Evolutionary conservation across 2,888 invertebrate genomes (phyloP).

Genomic region (Sarcophaga subvicina): DNA sequence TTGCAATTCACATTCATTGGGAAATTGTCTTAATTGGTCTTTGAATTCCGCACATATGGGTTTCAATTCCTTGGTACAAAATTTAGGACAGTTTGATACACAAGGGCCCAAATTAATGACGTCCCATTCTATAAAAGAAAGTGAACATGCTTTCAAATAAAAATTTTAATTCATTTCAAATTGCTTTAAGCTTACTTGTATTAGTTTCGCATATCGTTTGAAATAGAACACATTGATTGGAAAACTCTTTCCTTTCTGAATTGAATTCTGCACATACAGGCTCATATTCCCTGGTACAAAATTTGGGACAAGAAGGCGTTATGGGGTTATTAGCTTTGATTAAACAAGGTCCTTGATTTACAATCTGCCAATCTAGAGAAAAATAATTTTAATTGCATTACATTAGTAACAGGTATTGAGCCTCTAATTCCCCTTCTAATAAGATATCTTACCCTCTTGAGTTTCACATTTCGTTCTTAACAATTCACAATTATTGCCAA

Average conservation of each 20-base stretch:
- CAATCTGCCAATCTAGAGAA: conserved; percentile 7
- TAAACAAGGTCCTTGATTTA: conserved; percentile 13
- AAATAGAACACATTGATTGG: conserved; percentile 17
- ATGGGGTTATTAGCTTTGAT: too few relatives aligned
- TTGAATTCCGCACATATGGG: conserved; percentile 36
- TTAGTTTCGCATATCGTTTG: conserved; percentile 19
- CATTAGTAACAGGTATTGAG: too few relatives aligned
- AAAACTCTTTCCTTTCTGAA: background rate
- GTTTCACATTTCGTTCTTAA: background rate
- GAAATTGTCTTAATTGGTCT: conserved; percentile 15
- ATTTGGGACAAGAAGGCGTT: background rate
- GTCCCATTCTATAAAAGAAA: conserved; percentile 26
- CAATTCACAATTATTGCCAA: conserved; percentile 54
- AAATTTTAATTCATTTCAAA: background rate
- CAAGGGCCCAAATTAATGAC: conserved; percentile 18
- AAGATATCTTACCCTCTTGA: conserved; percentile 23
- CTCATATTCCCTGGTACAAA: conserved; percentile 12
- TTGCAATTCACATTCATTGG: conserved; percentile 11
- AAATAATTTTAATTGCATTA: background rate
- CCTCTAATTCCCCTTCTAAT: background rate
- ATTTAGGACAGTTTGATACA: background rate
- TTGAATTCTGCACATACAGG: conserved; percentile 23
- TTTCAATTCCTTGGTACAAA: conserved; percentile 14
- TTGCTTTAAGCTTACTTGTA: conserved; percentile 15
- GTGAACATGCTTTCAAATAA: background rate